Conservation (phyloP, 2,797 vertebrate genomes). For the Mionectes olivaceus region DNA sequence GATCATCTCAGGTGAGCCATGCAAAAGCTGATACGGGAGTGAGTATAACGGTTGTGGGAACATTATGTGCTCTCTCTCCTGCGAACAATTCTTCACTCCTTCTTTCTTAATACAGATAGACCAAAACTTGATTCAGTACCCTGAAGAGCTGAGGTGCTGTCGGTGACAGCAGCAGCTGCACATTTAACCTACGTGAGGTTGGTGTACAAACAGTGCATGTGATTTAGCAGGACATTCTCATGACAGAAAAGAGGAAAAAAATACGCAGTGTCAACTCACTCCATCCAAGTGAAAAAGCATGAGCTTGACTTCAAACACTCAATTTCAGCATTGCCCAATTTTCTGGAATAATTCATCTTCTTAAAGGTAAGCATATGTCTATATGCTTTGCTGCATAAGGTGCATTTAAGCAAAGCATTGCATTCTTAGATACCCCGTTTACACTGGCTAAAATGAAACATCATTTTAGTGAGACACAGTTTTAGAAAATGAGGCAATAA, state of each 20-base stretch:
- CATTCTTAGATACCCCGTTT: not conserved
- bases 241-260: not conserved
- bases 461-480: not conserved
- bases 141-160: not conserved
- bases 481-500: not conserved
- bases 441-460: not conserved
- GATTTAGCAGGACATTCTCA: not conserved
- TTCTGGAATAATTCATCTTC: not conserved
- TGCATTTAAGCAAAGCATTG: not conserved
- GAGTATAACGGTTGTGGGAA: not conserved
- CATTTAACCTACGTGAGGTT: not conserved
- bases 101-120: not conserved
- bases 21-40: not conserved
- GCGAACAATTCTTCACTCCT: not conserved
- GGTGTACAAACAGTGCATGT: accelerated
- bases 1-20: not conserved
- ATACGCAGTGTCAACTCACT: not conserved
- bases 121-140: not conserved
- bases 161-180: not conserved
- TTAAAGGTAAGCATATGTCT: not conserved
- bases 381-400: not conserved
- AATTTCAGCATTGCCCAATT: not conserved
- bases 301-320: not conserved
- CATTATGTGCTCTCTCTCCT: not conserved
- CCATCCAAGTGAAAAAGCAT: not conserved